Conservation (phyloP, 2,797 vertebrate genomes). For the Centroberyx gerrardi region DNA sequence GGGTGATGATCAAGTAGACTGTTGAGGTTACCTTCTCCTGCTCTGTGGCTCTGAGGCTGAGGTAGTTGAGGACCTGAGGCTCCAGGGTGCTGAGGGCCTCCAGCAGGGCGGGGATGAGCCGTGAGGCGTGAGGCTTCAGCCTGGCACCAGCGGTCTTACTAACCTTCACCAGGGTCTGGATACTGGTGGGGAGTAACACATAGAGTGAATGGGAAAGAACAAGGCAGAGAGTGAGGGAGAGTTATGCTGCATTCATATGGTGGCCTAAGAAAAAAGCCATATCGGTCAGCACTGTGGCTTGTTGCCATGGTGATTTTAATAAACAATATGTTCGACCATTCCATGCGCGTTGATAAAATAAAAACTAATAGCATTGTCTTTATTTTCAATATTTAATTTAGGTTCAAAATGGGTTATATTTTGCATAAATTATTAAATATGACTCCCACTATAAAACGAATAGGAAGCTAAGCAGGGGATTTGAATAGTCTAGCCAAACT, state of each 20-base stretch:
- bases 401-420: too few species aligned
- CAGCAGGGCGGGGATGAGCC: slow-evolving; percentile 94
- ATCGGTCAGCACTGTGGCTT: not conserved
- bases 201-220: not conserved
- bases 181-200: slow-evolving; percentile 78
- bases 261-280: not conserved
- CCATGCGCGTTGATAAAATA: too few species aligned
- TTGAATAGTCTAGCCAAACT: too few species aligned
- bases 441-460: too few species aligned
- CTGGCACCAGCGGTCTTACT: slow-evolving; percentile 96
- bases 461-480: too few species aligned
- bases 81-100: slow-evolving; percentile 96
- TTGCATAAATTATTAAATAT: too few species aligned
- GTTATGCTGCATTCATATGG: not conserved
- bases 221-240: not conserved
- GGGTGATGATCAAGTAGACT: accelerated
- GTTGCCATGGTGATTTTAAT: too few species aligned
- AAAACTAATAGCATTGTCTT: too few species aligned
- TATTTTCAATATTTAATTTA: too few species aligned
- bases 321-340: too few species aligned
- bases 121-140: slow-evolving; percentile 94
- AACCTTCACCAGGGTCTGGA: slow-evolving; percentile 98
- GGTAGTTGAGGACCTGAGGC: slow-evolving; percentile 97
- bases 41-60: slow-evolving; percentile 96
- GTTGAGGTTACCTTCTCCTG: slow-evolving; percentile 92